These are phyloP conservation scores for Panthera leo DNA, from an alignment of 2,113 vertebrate genomes.

Conservation along the genomic window DNA sequence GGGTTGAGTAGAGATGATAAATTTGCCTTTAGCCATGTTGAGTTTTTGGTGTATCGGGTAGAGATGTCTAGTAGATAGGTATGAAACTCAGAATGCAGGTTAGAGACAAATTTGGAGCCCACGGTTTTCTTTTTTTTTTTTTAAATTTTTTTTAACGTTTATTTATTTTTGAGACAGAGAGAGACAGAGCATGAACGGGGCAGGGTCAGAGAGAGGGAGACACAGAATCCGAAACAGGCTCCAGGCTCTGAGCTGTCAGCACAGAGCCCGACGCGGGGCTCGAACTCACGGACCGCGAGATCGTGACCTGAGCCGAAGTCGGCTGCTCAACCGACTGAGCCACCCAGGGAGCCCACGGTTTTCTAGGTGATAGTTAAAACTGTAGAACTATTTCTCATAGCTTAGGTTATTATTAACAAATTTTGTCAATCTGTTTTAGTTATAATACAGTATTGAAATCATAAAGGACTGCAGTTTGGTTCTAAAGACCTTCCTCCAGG, in stretches of 20 bases:
- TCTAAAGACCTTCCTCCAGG: background rate
- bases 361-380: background rate
- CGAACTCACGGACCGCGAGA: too few relatives aligned
- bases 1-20: background rate
- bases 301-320: too few relatives aligned
- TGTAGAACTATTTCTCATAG: background rate
- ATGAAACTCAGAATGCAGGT: background rate
- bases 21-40: background rate
- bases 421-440: conserved; percentile 4
- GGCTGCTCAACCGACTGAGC: too few relatives aligned
- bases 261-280: too few relatives aligned
- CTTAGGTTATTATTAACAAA: conserved; percentile 3
- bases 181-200: too few relatives aligned
- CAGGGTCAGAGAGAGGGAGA: too few relatives aligned
- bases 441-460: background rate
- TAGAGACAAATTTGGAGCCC: background rate
- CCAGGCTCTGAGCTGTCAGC: too few relatives aligned
- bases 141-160: too few relatives aligned
- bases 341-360: background rate
- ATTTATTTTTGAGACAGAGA: too few relatives aligned
- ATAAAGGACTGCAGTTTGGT: background rate
- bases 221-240: too few relatives aligned
- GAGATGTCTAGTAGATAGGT: background rate
- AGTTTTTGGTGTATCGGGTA: background rate
- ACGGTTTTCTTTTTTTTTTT: background rate